phyloP scores from a whole-genome alignment of 35 echinoderm and acorn worm species.

The Stichopus chloronotus region DNA sequence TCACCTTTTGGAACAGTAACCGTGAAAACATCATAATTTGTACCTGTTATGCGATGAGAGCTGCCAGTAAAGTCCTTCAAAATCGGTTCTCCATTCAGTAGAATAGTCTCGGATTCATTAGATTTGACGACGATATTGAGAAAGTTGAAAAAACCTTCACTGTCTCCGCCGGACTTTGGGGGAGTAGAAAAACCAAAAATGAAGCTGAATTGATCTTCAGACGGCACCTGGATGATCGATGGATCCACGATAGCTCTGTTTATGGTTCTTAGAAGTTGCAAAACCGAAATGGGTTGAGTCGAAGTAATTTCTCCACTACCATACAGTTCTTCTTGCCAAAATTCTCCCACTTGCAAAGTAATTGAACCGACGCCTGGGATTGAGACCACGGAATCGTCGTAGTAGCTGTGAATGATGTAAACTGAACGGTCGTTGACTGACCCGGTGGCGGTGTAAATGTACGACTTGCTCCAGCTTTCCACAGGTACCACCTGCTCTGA shows the following conservation, averaged over 20 bases:
- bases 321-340: slow-evolving; percentile 52
- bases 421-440: slow-evolving; percentile 2
- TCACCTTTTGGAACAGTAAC: slow-evolving; percentile 67
- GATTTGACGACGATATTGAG: slow-evolving; percentile 68
- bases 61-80: neutral
- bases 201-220: slow-evolving; percentile 67
- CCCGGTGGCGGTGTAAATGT: slow-evolving; percentile 65
- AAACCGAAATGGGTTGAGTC: slow-evolving; percentile 53
- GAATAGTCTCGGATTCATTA: slow-evolving; percentile 28
- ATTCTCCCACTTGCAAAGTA: slow-evolving; percentile 50
- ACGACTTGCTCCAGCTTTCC: slow-evolving; percentile 63
- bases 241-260: slow-evolving; percentile 62
- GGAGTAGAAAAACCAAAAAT: slow-evolving; percentile 76
- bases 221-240: slow-evolving; percentile 70
- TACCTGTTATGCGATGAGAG: slow-evolving; percentile 35
- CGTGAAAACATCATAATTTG: slow-evolving; percentile 59
- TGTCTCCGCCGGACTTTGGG: slow-evolving; percentile 60
- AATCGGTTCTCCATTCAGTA: slow-evolving; percentile 44
- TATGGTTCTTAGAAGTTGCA: slow-evolving; percentile 54
- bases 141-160: slow-evolving; percentile 63
- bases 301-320: slow-evolving; percentile 61
- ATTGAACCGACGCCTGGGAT: slow-evolving; percentile 24
- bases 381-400: slow-evolving; percentile 32
- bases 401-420: slow-evolving; percentile 64
- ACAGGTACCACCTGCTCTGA: slow-evolving; percentile 75